phyloP scores from a whole-genome alignment of 2,888 invertebrate genomes.

The Gortyna flavago region DNA sequence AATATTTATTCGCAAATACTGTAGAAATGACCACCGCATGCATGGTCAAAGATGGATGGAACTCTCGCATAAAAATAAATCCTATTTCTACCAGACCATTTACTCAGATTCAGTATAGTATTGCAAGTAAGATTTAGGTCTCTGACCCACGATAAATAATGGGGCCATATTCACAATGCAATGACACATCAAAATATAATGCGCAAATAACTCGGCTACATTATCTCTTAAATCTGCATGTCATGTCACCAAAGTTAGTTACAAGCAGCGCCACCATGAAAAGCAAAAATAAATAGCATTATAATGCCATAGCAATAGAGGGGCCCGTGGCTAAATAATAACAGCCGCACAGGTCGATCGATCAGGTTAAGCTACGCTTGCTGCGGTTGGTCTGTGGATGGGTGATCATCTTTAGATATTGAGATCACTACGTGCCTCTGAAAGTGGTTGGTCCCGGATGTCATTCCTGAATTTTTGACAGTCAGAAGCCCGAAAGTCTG shows the following conservation, averaged over 20 bases:
- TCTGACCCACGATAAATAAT: conserved; percentile 17
- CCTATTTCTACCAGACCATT: background rate
- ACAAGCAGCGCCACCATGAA: background rate
- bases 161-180: background rate
- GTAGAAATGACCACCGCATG: background rate
- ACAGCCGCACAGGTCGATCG: too few species aligned
- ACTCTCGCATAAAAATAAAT: background rate
- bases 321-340: too few species aligned
- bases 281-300: background rate
- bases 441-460: too few species aligned
- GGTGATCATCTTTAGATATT: too few species aligned
- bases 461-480: too few species aligned
- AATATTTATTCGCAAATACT: background rate
- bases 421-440: too few species aligned
- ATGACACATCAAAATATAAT: conserved; percentile 33
- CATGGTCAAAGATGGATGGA: background rate
- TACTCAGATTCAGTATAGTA: background rate
- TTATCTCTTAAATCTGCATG: conserved; percentile 33
- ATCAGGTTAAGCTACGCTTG: too few species aligned
- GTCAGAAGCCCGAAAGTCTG: too few species aligned
- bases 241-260: conserved; percentile 33
- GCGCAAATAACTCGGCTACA: conserved; percentile 16
- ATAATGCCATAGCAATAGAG: conserved; percentile 1
- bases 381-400: too few species aligned
- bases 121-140: background rate